Base-by-base conservation (phyloP, 1,140 invertebrate species). In the Dinoponera quadriceps region DNA sequence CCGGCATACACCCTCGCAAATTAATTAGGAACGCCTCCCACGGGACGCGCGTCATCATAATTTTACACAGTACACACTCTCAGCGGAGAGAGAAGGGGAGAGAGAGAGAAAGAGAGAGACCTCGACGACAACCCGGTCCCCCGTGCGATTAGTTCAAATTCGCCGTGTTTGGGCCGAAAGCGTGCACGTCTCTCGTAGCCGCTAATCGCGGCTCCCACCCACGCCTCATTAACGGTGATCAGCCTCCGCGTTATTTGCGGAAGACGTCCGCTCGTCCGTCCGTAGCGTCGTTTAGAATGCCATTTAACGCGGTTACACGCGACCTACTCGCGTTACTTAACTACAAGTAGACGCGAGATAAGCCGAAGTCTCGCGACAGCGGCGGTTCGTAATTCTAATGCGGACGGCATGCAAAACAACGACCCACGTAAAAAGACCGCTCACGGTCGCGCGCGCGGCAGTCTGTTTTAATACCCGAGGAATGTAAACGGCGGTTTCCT, bases 401-500 rank as follows among this genome's bases (percentile, higher is more conserved):
- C 22, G 75, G 51, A 27, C 75, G 75, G 71, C 57, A 80, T 59
- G 65, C 65, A 59, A 59, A 85, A 54, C 33, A 59, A 60, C 86
- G 59, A n/a, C 63, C 62, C 59, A 73, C 83, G 69, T 51, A 29
- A 83, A 69, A 82, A 82, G 49, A 57, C n/a, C 13, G n/a, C 22
- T 85, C 66, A 80, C 38, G 69, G 48, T 85, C 72, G 60, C 25
- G 49, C n/a, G n/a, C n/a, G 20, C 20, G 9, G 54, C 51, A 48
- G 22, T 27, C 48, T 48, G 78, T 59, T 71, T 83, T 83, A 72
- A 74, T 75, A 84, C 73, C 59, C 48, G n/a, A 74, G 63, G 75
- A 88, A 88, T 88, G 86, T 69, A 73, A 88, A 75, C 63, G 78
- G 82, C 69, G 86, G 22, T 74, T 62, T 73, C n/a, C 44, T 83